These are phyloP conservation scores for Allochrocebus solatus DNA, from an alignment of 2,797 vertebrate species.

Conservation along the genomic window DNA sequence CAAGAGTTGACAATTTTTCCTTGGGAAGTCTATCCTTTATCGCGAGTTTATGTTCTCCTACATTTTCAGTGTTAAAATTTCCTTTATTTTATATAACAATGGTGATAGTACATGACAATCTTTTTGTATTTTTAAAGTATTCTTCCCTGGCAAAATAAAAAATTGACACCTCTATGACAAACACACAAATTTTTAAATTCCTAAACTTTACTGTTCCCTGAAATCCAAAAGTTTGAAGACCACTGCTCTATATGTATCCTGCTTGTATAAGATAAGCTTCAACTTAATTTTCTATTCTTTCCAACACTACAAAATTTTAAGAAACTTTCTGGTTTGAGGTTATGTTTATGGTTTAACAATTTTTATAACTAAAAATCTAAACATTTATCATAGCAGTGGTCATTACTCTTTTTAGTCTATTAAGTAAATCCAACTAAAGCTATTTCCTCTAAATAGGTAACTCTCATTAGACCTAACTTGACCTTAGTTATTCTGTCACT, in stretches of 20 bases:
- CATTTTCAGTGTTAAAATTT: background rate
- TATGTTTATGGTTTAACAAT: background rate
- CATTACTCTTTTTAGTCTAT: background rate
- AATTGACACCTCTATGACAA: background rate
- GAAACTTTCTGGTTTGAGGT: background rate
- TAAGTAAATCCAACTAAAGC: background rate
- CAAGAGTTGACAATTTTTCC: background rate
- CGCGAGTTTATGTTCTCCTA: background rate
- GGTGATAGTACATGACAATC: background rate
- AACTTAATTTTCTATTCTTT: slow-evolving; percentile 30
- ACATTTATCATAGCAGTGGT: background rate
- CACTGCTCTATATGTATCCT: background rate
- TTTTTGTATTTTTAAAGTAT: background rate
- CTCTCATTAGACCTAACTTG: background rate
- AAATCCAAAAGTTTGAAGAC: background rate
- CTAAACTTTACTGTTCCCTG: background rate
- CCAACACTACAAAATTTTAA: background rate
- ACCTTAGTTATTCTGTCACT: background rate
- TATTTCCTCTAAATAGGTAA: background rate
- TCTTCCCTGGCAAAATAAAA: slow-evolving; percentile 16
- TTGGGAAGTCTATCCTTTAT: background rate
- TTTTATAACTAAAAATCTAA: slow-evolving; percentile 2
- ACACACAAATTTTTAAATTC: slow-evolving; percentile 11
- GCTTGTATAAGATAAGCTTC: background rate
- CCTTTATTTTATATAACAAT: slow-evolving; percentile 6